These are phyloP conservation scores for Miichthys miiuy DNA, from an alignment of 2,797 vertebrate genomes.

Conservation along the genomic window DNA sequence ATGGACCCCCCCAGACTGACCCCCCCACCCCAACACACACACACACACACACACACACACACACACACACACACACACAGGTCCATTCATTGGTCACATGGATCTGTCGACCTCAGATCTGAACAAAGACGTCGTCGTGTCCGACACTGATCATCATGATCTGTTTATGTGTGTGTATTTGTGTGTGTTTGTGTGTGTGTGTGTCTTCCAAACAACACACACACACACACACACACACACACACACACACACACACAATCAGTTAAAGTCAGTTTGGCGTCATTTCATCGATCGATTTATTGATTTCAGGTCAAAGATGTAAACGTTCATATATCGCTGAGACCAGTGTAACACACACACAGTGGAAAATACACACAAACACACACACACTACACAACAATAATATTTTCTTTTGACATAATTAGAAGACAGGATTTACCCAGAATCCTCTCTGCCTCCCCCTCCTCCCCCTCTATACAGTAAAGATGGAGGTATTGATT, in stretches of 20 bases:
- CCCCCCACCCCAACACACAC: background rate
- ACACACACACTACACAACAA: slow-evolving; percentile 3
- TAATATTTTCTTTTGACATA: background rate
- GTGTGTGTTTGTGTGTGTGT: slow-evolving; percentile 9
- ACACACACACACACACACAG: slow-evolving; percentile 1
- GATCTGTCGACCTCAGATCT: slow-evolving; percentile 41
- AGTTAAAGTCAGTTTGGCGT: background rate
- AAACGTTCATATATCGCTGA: background rate
- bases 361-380: background rate
- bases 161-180: slow-evolving; percentile 15
- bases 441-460: slow-evolving; percentile 43
- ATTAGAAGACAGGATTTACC: slow-evolving; percentile 42
- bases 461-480: slow-evolving; percentile 22
- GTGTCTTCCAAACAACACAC: background rate
- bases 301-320: slow-evolving; percentile 8
- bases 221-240: slow-evolving; percentile 8
- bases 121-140: slow-evolving; percentile 54
- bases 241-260: background rate
- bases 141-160: slow-evolving; percentile 34
- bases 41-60: slow-evolving; percentile 3
- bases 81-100: slow-evolving; percentile 17
- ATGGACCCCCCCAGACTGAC: slow-evolving; percentile 24
- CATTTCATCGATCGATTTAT: slow-evolving; percentile 1
- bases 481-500: slow-evolving; percentile 77
- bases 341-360: background rate